Evolutionary conservation across 2,797 vertebrate species (phyloP), one percentile per base, ranked within the genome.

Genomic region (Centroberyx gerrardi): DNA sequence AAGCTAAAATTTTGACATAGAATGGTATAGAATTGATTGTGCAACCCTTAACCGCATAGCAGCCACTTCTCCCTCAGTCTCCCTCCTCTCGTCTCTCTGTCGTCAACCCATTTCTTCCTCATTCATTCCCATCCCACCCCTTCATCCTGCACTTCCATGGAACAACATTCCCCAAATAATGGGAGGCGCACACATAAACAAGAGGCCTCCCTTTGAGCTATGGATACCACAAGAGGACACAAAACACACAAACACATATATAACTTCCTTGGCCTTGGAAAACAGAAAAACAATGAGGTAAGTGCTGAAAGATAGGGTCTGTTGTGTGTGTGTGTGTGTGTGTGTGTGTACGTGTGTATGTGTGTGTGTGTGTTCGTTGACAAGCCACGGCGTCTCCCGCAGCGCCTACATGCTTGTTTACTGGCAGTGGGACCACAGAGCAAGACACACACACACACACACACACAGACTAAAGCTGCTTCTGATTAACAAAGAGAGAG

Each of bases 261-360:
- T 0, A 66, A 86, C 79, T 82, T 74, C 81, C 80, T 56, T 15
- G 42, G 33, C 77, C 78, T 84, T 67, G 77, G 62, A 87, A 84
- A 80, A 77, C 65, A 82, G 27, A 68, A 65, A 81, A 86, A 87
- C 86, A 80, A 81, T 86, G 84, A 90, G 74, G 71, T 75, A 68
- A 85, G 78, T 76, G 75, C 38, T 77, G 85, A 93, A 86, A 90
- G 64, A 68, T 60, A 1, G 27, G 5, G 31, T 75, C 18, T 73
- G 22, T n/a, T 42, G 49, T 4, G 5, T 28, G 28, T 29, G 62
- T 63, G 67, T 55, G 48, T 52, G 49, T 60, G 42, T 51, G 38
- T 74, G 55, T 58, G 31, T 59, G 33, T 38, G 42, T 72, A 53
- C 22, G 38, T 2, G 62, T 63, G 67, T 55, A 38, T 52, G 49